Conservation (phyloP, 2,888 invertebrate species). For the Tryphoninae sp. region DNA sequence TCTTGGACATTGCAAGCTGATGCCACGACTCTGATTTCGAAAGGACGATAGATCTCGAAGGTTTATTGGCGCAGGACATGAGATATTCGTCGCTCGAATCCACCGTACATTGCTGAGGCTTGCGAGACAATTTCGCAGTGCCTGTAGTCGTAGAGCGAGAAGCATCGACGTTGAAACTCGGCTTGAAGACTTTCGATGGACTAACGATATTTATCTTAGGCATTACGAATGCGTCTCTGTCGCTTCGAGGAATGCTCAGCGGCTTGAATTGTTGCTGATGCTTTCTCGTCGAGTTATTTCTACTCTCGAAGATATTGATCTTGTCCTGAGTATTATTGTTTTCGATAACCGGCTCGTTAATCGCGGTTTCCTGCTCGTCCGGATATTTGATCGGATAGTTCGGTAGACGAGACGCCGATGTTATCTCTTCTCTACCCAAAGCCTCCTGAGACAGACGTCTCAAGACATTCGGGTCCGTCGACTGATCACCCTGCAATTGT, state of each 20-base stretch:
- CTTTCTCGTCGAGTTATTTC: slow-evolving; percentile 61
- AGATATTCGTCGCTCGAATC: slow-evolving; percentile 80
- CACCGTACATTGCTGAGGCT: slow-evolving; percentile 61
- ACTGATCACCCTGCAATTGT: slow-evolving; percentile 66
- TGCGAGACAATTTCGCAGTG: slow-evolving; percentile 10
- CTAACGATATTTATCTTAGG: slow-evolving; percentile 69
- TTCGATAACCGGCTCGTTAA: slow-evolving; percentile 64
- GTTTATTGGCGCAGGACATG: slow-evolving; percentile 76
- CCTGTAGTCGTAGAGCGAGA: neutral
- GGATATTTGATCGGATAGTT: neutral
- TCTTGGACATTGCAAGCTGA: slow-evolving; percentile 83
- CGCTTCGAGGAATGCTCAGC: slow-evolving; percentile 65
- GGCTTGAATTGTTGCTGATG: slow-evolving; percentile 68
- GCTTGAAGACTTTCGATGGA: slow-evolving; percentile 64
- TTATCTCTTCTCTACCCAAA: slow-evolving; percentile 32
- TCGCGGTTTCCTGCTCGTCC: neutral
- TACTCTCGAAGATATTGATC: slow-evolving; percentile 73
- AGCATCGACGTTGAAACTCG: slow-evolving; percentile 50
- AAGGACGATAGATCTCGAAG: slow-evolving; percentile 77
- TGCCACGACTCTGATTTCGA: slow-evolving; percentile 92
- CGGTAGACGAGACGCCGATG: neutral
- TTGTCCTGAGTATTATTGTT: slow-evolving; percentile 73
- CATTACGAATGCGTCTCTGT: slow-evolving; percentile 55
- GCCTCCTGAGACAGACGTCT: slow-evolving; percentile 54
- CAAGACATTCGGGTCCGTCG: slow-evolving; percentile 41